A percentile compares a stretch with the other conserved stretches of the same genome.
These are phyloP conservation scores for Acleris laterana DNA, from an alignment of 2,888 invertebrate genomes.

Conservation along the genomic window DNA sequence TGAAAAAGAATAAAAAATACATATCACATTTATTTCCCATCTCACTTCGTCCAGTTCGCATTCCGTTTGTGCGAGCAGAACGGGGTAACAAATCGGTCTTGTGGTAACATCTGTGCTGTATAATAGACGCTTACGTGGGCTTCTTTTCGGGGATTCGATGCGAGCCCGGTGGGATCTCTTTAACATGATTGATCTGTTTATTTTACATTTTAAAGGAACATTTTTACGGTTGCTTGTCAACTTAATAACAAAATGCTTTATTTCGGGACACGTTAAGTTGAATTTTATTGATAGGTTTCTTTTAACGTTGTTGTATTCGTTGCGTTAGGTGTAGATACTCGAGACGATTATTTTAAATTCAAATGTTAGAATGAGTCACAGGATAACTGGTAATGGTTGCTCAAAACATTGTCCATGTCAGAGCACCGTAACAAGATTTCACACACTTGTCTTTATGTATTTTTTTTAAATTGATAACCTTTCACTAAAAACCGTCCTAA, in stretches of 20 bases:
- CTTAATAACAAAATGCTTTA: constrained; percentile 84
- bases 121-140: constrained; percentile 84
- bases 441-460: neutral
- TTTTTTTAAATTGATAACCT: neutral
- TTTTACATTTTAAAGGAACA: constrained; percentile 84
- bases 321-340: constrained; percentile 49
- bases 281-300: constrained; percentile 83
- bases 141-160: constrained; percentile 80
- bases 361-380: constrained; percentile 39
- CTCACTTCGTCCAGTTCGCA: constrained; percentile 54
- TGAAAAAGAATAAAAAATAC: constrained; percentile 74
- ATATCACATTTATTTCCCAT: constrained; percentile 76
- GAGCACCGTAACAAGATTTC: neutral
- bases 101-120: constrained; percentile 82
- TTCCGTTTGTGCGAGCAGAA: constrained; percentile 58
- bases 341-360: constrained; percentile 31
- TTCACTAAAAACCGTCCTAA: neutral
- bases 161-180: constrained; percentile 82
- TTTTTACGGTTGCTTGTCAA: constrained; percentile 85
- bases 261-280: constrained; percentile 80
- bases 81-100: constrained; percentile 69
- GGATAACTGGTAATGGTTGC: neutral
- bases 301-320: constrained; percentile 72
- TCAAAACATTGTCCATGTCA: too few species aligned
- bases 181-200: constrained; percentile 85